Evolutionary conservation across 2,888 invertebrate species (phyloP).

Genomic region (Heliconius charithonia): DNA sequence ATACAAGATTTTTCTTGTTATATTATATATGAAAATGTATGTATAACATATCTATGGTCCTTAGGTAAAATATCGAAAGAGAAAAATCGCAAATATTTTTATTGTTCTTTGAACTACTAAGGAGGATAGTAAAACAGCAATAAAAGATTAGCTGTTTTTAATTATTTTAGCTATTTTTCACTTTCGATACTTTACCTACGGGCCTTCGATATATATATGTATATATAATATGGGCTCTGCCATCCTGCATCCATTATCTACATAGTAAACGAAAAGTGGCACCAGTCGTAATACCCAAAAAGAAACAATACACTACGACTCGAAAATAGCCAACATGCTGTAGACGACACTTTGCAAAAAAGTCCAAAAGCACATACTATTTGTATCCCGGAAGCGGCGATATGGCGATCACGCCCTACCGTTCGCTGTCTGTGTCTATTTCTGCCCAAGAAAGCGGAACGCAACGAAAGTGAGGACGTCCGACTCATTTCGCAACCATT

Average conservation of each 20-base stretch:
- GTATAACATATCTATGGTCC: too few species aligned
- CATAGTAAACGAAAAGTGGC: not conserved
- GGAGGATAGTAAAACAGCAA: too few species aligned
- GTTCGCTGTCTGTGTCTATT: slow-evolving; percentile 70
- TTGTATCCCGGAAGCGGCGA: slow-evolving; percentile 71
- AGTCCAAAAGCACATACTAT: slow-evolving; percentile 51
- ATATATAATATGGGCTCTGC: too few species aligned
- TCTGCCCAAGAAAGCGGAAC: slow-evolving; percentile 79
- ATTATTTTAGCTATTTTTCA: too few species aligned
- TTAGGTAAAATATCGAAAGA: too few species aligned
- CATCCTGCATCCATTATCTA: not conserved
- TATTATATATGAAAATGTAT: too few species aligned
- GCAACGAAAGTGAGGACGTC: slow-evolving; percentile 52
- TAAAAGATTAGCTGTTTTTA: too few species aligned
- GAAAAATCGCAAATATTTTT: too few species aligned
- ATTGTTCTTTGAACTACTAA: too few species aligned
- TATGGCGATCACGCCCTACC: slow-evolving; percentile 66
- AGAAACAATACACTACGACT: not conserved
- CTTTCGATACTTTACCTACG: too few species aligned
- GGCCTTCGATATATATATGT: too few species aligned
- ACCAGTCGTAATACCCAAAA: not conserved
- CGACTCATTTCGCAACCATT: slow-evolving; percentile 44
- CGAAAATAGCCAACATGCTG: slow-evolving; percentile 24
- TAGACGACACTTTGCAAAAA: slow-evolving; percentile 37
- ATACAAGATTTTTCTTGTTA: too few species aligned